These are phyloP conservation scores for Linnaemya vulpina DNA, from an alignment of 2,888 invertebrate genomes.

Conservation along the genomic window DNA sequence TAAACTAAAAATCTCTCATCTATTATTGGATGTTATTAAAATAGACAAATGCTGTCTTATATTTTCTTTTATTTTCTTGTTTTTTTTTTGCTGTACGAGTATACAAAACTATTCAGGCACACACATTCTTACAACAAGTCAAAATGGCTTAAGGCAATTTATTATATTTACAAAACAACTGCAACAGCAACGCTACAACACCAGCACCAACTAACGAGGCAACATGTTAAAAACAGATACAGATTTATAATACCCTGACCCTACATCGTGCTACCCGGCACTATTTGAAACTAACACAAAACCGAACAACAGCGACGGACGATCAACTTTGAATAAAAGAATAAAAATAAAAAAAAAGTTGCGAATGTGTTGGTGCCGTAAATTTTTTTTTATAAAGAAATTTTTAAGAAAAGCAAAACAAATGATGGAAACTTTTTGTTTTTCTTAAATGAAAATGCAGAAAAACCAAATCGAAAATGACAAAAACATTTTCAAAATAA, in stretches of 20 bases:
- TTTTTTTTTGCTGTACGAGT: background rate
- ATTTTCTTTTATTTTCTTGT: background rate
- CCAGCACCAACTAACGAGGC: background rate
- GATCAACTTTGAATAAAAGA: slow-evolving; percentile 18
- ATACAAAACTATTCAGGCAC: slow-evolving; percentile 28
- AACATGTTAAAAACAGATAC: slow-evolving; percentile 53
- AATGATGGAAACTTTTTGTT: slow-evolving; percentile 12
- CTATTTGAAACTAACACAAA: background rate
- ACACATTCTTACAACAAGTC: slow-evolving; percentile 22
- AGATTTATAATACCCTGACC: slow-evolving; percentile 69
- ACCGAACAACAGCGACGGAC: slow-evolving; percentile 4
- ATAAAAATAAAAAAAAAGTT: background rate
- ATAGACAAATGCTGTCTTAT: slow-evolving; percentile 62
- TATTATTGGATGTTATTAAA: slow-evolving; percentile 55
- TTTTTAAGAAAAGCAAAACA: slow-evolving; percentile 8
- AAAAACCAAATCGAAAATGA: slow-evolving; percentile 63
- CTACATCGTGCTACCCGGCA: slow-evolving; percentile 37
- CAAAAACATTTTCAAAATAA: slow-evolving; percentile 54
- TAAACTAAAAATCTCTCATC: slow-evolving; percentile 30
- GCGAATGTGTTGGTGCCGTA: background rate
- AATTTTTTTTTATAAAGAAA: background rate
- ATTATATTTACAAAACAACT: slow-evolving; percentile 60
- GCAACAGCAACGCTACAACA: background rate
- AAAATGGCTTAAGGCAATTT: slow-evolving; percentile 68
- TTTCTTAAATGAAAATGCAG: slow-evolving; percentile 44